Base-by-base conservation (phyloP, 1,140 invertebrate species). In the Bombus difficillimus region DNA sequence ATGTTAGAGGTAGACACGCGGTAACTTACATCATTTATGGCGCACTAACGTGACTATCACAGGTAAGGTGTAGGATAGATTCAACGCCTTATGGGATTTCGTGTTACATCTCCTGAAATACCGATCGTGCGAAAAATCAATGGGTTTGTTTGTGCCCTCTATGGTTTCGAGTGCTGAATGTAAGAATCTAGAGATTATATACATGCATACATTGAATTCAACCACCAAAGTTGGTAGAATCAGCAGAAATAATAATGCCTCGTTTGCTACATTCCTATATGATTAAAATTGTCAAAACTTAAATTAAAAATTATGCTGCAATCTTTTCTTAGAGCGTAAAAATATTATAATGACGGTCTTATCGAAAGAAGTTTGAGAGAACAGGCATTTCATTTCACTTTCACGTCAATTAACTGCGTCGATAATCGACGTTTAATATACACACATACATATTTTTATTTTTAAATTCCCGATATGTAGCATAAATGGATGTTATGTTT, bases 21-120 rank as follows among this genome's bases (percentile, higher is more conserved):
- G 57, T 77, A 68, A 43, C 62, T 83, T 78, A 74, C 69, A 88
- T 90, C 81, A 89, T 89, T 68, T 64, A 5, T 57, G 3, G 4
- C 1, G 22, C 10, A 32, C 3, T 25, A 47, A 68, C 41, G 64
- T 47, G 5, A 53, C 47, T 53, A 53, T 53, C 47, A 53, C 62
- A 64, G 28, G 32, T 6, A n/a, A 64, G 62, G 0, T 64, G 3
- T 3, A 64, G n/a, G n/a, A n/a, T 64, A 64, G 62, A 64, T n/a
- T 15, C 12, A 13, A 64, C 12, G 6, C n/a, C 64, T 32, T 66
- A 32, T 32, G n/a, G 64, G 5, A 66, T 32, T 32, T 32, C n/a
- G 15, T 32, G 15, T 2, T 15, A 2, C n/a, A 4, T 18, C 5
- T 32, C 15, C 64, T 66, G 64, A 66, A 66, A 66, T 66, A 66